Evolutionary conservation across 2,113 vertebrate species (phyloP).

Genomic region (Elgaria multicarinata): DNA sequence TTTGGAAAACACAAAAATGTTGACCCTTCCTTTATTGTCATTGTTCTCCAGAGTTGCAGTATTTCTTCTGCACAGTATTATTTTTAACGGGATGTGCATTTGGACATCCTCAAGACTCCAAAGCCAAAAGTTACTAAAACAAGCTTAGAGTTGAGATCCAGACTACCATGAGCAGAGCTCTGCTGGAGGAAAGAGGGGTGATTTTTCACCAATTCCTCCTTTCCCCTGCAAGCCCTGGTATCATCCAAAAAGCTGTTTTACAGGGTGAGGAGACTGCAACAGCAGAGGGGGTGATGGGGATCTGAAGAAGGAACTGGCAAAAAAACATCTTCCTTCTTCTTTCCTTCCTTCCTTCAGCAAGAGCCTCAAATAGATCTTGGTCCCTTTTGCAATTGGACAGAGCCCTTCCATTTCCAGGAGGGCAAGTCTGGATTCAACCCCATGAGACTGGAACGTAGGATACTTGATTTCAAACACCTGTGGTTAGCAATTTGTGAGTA

Average conservation of each 20-base stretch:
- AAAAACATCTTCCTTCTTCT: not conserved
- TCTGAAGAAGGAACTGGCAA: too few species aligned
- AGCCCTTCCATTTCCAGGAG: not conserved
- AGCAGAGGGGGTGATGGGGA: too few species aligned
- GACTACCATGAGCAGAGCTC: too few species aligned
- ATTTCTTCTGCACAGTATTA: not conserved
- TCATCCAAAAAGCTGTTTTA: too few species aligned
- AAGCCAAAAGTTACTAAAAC: not conserved
- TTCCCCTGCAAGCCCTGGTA: too few species aligned
- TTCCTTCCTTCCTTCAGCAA: not conserved
- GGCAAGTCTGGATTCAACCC: not conserved
- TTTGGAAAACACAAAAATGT: not conserved
- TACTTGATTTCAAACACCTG: not conserved
- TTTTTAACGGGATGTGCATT: not conserved
- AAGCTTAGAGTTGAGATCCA: too few species aligned
- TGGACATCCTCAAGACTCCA: slow-evolving; percentile 30
- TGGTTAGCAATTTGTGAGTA: not conserved
- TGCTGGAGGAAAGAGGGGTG: too few species aligned
- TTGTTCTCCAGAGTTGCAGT: not conserved
- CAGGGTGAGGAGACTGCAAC: too few species aligned
- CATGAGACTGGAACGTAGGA: not conserved
- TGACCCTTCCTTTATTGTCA: not conserved
- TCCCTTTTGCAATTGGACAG: not conserved
- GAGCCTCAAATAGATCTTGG: too few species aligned
- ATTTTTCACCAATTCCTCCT: too few species aligned